Percentiles rank a stretch among this genome's conserved stretches.
Evolutionary conservation across 2,113 vertebrate species (phyloP).

Genomic region (Scortum barcoo): DNA sequence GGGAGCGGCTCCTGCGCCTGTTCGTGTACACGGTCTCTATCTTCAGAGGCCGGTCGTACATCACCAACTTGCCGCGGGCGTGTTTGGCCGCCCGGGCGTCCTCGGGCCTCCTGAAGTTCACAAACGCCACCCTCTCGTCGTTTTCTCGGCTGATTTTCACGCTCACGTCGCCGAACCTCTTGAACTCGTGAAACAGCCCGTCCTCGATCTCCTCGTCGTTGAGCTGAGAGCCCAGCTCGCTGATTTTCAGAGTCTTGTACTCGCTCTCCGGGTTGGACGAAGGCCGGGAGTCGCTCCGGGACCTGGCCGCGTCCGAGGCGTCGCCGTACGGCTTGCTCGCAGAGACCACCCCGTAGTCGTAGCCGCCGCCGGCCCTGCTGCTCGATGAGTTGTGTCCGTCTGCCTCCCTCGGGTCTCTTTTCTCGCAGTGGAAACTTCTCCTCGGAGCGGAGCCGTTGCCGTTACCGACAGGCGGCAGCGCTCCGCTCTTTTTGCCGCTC

Average conservation of each 20-base stretch:
- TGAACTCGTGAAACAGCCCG: slow-evolving; percentile 96
- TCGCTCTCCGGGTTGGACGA: slow-evolving; percentile 83
- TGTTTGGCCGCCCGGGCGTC: slow-evolving; percentile 96
- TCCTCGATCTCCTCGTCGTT: slow-evolving; percentile 97
- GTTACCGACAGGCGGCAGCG: slow-evolving; percentile 69
- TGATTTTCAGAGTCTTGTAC: slow-evolving; percentile 97
- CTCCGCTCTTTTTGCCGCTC: slow-evolving; percentile 87
- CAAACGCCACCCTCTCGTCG: slow-evolving; percentile 93
- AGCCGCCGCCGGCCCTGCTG: slow-evolving; percentile 83
- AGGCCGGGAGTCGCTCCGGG: slow-evolving; percentile 80
- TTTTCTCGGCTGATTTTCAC: slow-evolving; percentile 94
- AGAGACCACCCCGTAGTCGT: slow-evolving; percentile 75
- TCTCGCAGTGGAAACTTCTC: slow-evolving; percentile 86
- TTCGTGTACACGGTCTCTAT: slow-evolving; percentile 92
- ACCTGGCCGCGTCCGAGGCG: slow-evolving; percentile 69
- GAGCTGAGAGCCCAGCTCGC: slow-evolving; percentile 93
- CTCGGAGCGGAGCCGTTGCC: slow-evolving; percentile 82
- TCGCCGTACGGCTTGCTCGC: slow-evolving; percentile 62
- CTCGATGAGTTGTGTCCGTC: slow-evolving; percentile 85
- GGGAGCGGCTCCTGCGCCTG: slow-evolving; percentile 90
- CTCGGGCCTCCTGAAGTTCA: slow-evolving; percentile 95
- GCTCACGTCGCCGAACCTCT: slow-evolving; percentile 96
- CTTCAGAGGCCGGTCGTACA: slow-evolving; percentile 94
- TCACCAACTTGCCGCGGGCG: slow-evolving; percentile 92
- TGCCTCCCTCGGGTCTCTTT: slow-evolving; percentile 87